Percentiles rank a stretch among this genome's conserved stretches.
phyloP scores from a whole-genome alignment of 2,113 vertebrate genomes.

The Neomonachus schauinslandi region DNA sequence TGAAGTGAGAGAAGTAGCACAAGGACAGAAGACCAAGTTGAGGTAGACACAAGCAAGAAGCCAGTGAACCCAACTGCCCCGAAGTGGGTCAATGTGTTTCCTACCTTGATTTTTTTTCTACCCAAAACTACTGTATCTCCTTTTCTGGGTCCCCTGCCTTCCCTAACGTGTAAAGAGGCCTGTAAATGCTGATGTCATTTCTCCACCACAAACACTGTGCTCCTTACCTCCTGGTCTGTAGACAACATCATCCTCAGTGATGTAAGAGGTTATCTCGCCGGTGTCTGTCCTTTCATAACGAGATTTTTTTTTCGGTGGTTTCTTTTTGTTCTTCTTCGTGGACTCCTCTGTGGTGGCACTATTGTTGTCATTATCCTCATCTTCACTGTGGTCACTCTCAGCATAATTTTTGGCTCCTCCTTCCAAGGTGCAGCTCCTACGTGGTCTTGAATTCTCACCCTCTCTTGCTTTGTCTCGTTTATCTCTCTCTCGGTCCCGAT shows the following conservation, averaged over 20 bases:
- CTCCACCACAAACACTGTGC: background rate
- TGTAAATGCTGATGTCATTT: no score
- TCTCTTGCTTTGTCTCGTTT: slow-evolving; percentile 92
- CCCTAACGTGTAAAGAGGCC: rapidly evolving
- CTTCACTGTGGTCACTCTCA: slow-evolving; percentile 98
- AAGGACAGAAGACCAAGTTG: background rate
- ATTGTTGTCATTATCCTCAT: slow-evolving; percentile 97
- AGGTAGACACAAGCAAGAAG: background rate
- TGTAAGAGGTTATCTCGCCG: slow-evolving; percentile 97
- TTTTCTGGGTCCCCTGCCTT: background rate
- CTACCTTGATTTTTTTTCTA: background rate
- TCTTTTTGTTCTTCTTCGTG: slow-evolving; percentile 97
- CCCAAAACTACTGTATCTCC: background rate
- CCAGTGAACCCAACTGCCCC: rapidly evolving
- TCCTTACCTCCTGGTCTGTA: slow-evolving; percentile 96
- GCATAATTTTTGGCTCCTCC: slow-evolving; percentile 98
- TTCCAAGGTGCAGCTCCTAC: slow-evolving; percentile 97
- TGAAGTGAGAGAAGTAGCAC: background rate
- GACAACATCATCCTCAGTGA: slow-evolving; percentile 97
- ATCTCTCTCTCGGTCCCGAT: slow-evolving; percentile 94
- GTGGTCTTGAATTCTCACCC: slow-evolving; percentile 93
- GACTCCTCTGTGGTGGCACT: slow-evolving; percentile 93
- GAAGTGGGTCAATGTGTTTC: rapidly evolving
- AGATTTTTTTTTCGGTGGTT: slow-evolving; percentile 97
- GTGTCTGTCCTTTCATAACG: slow-evolving; percentile 97